phyloP scores from a whole-genome alignment of 1,140 invertebrate genomes.

The Nephila pilipes region DNA sequence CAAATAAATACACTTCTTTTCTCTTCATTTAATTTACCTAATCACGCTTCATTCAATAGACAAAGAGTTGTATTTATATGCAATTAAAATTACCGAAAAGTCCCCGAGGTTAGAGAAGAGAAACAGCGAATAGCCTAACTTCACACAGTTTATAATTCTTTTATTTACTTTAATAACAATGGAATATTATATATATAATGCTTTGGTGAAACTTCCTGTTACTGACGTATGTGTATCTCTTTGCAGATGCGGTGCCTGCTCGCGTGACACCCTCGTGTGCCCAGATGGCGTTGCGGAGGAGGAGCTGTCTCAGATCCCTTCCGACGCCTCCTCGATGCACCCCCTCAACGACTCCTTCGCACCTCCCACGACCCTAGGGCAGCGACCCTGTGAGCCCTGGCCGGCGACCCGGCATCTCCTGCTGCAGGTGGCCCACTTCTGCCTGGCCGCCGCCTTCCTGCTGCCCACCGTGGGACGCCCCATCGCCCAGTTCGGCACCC shows the following conservation, averaged over 20 bases:
- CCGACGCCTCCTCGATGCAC: constrained; percentile 42
- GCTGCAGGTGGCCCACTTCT: constrained; percentile 89
- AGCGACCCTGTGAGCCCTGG: constrained; percentile 87
- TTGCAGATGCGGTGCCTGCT: constrained; percentile 5
- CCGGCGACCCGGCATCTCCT: constrained; percentile 90
- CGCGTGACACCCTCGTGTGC: constrained; percentile 9
- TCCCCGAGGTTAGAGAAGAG: too few species aligned
- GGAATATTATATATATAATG: too few species aligned
- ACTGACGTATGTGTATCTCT: too few species aligned
- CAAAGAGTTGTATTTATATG: too few species aligned
- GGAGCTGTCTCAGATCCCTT: constrained; percentile 31
- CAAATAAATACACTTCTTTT: too few species aligned
- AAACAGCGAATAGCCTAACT: too few species aligned
- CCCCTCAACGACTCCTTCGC: constrained; percentile 60
- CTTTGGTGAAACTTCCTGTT: too few species aligned
- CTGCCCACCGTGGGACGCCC: constrained; percentile 83
- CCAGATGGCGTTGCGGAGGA: constrained; percentile 35
- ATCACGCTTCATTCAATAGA: too few species aligned
- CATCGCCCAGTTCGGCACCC: neutral
- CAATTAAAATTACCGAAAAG: too few species aligned
- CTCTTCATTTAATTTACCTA: too few species aligned
- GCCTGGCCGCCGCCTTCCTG: constrained; percentile 90
- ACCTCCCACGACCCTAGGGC: constrained; percentile 1
- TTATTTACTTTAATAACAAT: too few species aligned
- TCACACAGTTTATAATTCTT: too few species aligned